Percentiles rank a stretch among this genome's conserved stretches.
phyloP scores from a whole-genome alignment of 2,888 invertebrate species.

The Sthenelais limicola region DNA sequence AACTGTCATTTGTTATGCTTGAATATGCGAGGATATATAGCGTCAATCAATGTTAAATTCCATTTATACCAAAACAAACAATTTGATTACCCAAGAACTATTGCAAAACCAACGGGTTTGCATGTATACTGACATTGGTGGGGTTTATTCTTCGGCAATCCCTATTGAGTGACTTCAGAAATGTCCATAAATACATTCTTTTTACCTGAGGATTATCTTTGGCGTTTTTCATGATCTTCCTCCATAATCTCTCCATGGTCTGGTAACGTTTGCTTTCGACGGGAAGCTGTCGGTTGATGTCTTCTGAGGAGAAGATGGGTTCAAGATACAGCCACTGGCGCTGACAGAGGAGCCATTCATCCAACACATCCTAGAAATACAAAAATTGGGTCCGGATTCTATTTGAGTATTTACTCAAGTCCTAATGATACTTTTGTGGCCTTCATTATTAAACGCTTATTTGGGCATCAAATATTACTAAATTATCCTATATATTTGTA shows the following conservation, averaged over 20 bases:
- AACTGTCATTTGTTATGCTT: no score
- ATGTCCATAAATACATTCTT: not conserved
- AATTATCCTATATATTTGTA: no score
- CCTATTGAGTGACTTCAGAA: no score
- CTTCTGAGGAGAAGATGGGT: constrained; percentile 74
- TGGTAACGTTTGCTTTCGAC: constrained; percentile 73
- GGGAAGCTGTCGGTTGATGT: constrained; percentile 72
- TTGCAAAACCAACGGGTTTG: no score
- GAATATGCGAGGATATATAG: no score
- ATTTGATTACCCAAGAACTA: not conserved
- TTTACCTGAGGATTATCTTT: constrained; percentile 80
- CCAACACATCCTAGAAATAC: constrained; percentile 73
- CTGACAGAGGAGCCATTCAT: constrained; percentile 73
- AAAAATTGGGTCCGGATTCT: no score
- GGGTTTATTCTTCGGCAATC: no score
- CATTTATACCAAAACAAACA: not conserved
- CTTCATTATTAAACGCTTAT: no score
- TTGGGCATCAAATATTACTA: no score
- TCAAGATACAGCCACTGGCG: constrained; percentile 72
- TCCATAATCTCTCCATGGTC: constrained; percentile 73
- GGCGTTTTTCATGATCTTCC: constrained; percentile 78
- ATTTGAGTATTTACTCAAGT: no score
- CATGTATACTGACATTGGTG: no score
- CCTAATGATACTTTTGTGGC: no score
- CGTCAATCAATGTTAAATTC: not conserved